phyloP scores from a whole-genome alignment of 2,797 vertebrate genomes.

The Cirrhinus mrigala region DNA sequence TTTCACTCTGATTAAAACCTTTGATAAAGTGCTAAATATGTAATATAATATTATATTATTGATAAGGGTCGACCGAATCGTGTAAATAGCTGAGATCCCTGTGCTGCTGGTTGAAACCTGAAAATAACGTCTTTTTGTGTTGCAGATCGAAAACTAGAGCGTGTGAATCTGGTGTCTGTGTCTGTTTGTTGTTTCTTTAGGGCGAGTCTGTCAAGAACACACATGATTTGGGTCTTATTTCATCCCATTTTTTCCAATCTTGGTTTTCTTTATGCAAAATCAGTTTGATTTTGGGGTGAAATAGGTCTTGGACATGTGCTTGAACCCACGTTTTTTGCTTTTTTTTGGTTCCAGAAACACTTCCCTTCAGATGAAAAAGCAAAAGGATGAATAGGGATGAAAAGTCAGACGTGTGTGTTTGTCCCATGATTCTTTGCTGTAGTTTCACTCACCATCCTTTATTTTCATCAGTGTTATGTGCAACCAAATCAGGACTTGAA shows the following conservation, averaged over 20 bases:
- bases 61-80: constrained; percentile 50
- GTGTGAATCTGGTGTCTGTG: constrained; percentile 58
- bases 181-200: background rate
- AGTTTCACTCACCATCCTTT: constrained; percentile 41
- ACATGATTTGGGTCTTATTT: constrained; percentile 5
- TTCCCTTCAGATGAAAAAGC: background rate
- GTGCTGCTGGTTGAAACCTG: constrained; percentile 69
- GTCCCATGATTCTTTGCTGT: constrained; percentile 59
- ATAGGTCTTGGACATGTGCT: background rate
- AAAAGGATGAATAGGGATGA: constrained; percentile 1
- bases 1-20: constrained; percentile 67
- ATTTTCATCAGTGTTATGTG: constrained; percentile 84
- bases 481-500: constrained; percentile 81
- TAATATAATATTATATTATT: constrained; percentile 69
- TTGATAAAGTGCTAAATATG: constrained; percentile 69
- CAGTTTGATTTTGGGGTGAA: background rate
- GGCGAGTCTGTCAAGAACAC: background rate
- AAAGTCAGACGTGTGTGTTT: constrained; percentile 1
- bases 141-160: background rate
- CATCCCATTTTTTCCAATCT: constrained; percentile 33
- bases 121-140: constrained; percentile 57
- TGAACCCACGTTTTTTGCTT: background rate
- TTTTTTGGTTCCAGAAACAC: background rate
- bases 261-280: background rate
- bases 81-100: constrained; percentile 74